These are phyloP conservation scores for Saguinus imperator DNA, from an alignment of 2,113 vertebrate genomes.

Conservation along the genomic window DNA sequence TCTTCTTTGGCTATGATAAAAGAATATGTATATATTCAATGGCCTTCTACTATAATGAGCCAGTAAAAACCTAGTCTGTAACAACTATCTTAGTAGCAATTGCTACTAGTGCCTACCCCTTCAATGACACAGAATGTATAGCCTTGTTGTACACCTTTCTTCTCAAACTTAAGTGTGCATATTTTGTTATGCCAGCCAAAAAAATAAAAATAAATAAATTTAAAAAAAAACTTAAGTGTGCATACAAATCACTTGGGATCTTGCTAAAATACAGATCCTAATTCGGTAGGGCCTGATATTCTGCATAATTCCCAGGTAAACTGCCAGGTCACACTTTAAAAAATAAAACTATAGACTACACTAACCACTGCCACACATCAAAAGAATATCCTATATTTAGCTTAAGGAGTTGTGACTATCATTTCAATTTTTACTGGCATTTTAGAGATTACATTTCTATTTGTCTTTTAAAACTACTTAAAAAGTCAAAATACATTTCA, in stretches of 20 bases:
- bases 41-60: neutral
- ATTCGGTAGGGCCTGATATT: neutral
- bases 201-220: too few species aligned
- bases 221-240: neutral
- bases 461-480: constrained; percentile 22
- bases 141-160: neutral
- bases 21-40: constrained; percentile 13
- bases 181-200: too few species aligned
- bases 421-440: neutral
- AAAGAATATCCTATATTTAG: constrained; percentile 11
- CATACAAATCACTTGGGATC: neutral
- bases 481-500: constrained; percentile 25
- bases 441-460: constrained; percentile 13
- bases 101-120: neutral
- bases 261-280: neutral
- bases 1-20: constrained; percentile 93
- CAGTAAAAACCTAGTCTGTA: neutral
- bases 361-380: neutral
- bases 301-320: neutral
- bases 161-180: neutral
- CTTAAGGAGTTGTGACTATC: neutral
- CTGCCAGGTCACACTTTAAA: neutral
- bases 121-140: neutral
- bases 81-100: neutral
- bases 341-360: neutral